Conservation (phyloP, 2,113 vertebrate species). For the Lamprologus ornatipinnis region DNA sequence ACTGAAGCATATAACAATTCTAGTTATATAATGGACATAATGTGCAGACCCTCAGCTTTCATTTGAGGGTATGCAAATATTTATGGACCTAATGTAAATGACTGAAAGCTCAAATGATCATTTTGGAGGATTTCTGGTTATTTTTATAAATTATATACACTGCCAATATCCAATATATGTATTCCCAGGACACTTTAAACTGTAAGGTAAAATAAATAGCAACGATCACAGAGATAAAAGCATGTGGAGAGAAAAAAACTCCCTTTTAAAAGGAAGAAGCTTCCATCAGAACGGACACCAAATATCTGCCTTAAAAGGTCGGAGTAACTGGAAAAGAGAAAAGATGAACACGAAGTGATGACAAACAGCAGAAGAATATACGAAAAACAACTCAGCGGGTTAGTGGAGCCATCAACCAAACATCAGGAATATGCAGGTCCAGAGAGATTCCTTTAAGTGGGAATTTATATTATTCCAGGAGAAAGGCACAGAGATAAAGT, state of each 20-base stretch:
- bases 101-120: not conserved
- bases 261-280: not conserved
- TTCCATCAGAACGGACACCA: not conserved
- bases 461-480: not conserved
- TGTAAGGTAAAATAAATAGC: not conserved
- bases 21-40: not conserved
- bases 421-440: not conserved
- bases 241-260: not conserved
- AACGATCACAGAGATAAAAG: fast-evolving
- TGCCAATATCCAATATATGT: fast-evolving
- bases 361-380: not conserved
- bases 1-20: not conserved
- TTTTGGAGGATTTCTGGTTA: not conserved
- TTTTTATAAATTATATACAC: not conserved
- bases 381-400: fast-evolving
- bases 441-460: fast-evolving
- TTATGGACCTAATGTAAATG: not conserved
- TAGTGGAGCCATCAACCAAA: not conserved
- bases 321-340: not conserved
- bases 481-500: not conserved
- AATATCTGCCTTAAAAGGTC: not conserved
- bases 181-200: not conserved
- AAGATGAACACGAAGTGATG: not conserved
- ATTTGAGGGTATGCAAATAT: fast-evolving
- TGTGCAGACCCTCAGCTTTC: not conserved